phyloP scores from a whole-genome alignment of 2,113 vertebrate species.

The Corythornis vintsioides region DNA sequence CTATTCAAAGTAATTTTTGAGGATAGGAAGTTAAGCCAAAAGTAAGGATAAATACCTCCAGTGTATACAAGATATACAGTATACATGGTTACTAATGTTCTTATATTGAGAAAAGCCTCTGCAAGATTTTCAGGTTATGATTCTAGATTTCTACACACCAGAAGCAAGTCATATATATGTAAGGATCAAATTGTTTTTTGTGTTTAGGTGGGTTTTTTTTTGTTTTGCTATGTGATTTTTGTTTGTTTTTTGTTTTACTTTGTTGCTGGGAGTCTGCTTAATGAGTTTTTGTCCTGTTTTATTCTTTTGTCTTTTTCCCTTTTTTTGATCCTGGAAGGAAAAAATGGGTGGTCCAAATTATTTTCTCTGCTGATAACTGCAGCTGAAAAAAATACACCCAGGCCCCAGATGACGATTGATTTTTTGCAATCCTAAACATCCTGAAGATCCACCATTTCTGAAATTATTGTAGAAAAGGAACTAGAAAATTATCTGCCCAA shows the following conservation, averaged over 20 bases:
- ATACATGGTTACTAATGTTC: background rate
- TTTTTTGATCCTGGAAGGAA: background rate
- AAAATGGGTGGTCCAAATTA: background rate
- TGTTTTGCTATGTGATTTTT: background rate
- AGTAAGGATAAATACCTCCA: background rate
- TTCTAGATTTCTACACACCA: background rate
- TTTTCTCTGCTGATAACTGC: background rate
- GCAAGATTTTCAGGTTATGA: background rate
- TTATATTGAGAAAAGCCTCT: background rate
- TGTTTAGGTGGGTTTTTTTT: background rate
- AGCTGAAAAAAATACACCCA: background rate
- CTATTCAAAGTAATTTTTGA: background rate
- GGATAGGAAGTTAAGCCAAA: background rate
- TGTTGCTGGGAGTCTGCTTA: background rate
- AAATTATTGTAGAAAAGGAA: background rate
- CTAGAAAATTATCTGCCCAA: background rate
- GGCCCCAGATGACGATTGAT: background rate
- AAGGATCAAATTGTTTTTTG: background rate
- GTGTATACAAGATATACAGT: background rate
- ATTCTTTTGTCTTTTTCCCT: background rate
- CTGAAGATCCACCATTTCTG: background rate
- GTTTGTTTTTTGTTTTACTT: background rate
- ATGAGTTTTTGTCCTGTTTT: background rate
- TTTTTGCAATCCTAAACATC: background rate
- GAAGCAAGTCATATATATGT: background rate